A percentile compares a stretch with the other conserved stretches of the same genome.
Conservation (phyloP, 1,140 invertebrate species). For the Sycophaga agraensis region DNA sequence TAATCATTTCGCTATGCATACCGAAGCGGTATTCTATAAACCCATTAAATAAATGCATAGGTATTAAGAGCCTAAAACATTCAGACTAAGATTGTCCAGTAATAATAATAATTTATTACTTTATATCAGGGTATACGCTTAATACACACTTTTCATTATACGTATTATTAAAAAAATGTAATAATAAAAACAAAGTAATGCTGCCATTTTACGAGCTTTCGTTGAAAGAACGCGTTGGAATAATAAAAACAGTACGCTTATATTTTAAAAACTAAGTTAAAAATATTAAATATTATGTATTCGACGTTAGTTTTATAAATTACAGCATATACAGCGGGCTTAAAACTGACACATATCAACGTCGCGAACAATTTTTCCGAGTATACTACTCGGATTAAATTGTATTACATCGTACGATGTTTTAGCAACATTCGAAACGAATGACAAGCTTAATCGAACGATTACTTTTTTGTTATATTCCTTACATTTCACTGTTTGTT, state of each 20-base stretch:
- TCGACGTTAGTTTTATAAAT: conserved; percentile 28
- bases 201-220: conserved; percentile 30
- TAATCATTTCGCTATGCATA: conserved; percentile 22
- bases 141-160: conserved; percentile 20
- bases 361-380: conserved; percentile 6
- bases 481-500: conserved; percentile 24
- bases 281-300: conserved; percentile 28
- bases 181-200: conserved; percentile 23
- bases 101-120: conserved; percentile 27
- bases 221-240: conserved; percentile 18
- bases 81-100: conserved; percentile 17
- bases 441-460: neutral
- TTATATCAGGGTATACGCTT: conserved; percentile 18
- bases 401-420: neutral
- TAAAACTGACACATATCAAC: neutral
- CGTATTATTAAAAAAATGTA: neutral
- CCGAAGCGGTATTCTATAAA: conserved; percentile 21
- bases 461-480: conserved; percentile 1
- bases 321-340: conserved; percentile 26
- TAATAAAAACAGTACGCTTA: conserved; percentile 15
- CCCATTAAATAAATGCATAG: conserved; percentile 22
- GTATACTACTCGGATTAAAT: too few relatives aligned
- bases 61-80: conserved; percentile 19
- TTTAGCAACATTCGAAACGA: neutral
- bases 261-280: conserved; percentile 20